Conservation (phyloP, 2,113 vertebrate genomes). For the Candoia aspera region DNA sequence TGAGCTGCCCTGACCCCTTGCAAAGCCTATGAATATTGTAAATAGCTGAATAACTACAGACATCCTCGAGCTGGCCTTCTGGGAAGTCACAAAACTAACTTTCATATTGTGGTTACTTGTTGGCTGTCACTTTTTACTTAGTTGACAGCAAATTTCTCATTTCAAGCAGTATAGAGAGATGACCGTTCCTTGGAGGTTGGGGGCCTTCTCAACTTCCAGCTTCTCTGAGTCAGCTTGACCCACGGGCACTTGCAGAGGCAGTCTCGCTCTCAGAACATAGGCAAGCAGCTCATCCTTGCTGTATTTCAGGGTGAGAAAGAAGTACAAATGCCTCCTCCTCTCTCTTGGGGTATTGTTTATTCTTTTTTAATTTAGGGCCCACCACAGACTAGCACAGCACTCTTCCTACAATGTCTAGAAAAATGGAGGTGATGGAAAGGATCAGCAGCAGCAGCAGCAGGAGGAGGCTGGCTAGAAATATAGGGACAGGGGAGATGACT, state of each 20-base stretch:
- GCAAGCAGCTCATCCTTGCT: neutral
- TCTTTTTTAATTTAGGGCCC: neutral
- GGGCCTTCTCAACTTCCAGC: neutral
- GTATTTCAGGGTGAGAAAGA: neutral
- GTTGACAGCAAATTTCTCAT: slow-evolving; percentile 56
- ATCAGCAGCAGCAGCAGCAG: neutral
- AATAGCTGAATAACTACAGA: neutral
- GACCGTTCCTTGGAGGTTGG: slow-evolving; percentile 20
- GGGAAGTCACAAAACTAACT: neutral
- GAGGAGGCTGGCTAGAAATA: neutral
- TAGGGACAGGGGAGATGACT: neutral
- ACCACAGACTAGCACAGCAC: neutral
- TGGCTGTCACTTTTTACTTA: neutral
- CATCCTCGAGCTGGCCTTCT: neutral
- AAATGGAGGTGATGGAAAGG: neutral
- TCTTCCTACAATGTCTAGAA: neutral
- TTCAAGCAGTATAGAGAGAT: slow-evolving; percentile 46
- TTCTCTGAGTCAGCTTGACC: neutral
- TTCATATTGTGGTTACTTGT: neutral
- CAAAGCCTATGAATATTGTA: neutral
- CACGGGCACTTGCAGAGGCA: neutral
- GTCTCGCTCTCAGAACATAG: neutral
- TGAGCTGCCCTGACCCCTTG: neutral
- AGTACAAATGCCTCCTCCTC: neutral
- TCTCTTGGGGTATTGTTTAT: neutral